phyloP scores from a whole-genome alignment of 1,140 invertebrate genomes.

The Theocolax elegans region DNA sequence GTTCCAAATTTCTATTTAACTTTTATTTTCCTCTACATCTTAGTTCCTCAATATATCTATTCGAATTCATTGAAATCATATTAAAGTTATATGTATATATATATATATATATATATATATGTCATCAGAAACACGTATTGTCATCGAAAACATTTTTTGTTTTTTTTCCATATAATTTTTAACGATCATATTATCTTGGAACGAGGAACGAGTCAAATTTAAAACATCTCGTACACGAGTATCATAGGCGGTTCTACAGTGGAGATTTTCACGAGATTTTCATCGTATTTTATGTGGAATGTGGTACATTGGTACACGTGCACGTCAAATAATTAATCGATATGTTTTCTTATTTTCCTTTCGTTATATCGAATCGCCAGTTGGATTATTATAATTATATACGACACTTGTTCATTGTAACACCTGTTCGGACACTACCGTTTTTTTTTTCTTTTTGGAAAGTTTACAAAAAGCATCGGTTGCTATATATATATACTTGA shows the following conservation, averaged over 20 bases:
- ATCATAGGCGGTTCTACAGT: constrained; percentile 25
- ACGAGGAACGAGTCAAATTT: constrained; percentile 1
- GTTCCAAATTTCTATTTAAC: constrained; percentile 22
- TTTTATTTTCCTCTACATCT: neutral
- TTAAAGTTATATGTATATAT: too few relatives aligned
- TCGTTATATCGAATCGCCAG: neutral
- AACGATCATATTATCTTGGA: too few relatives aligned
- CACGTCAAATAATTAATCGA: constrained; percentile 21
- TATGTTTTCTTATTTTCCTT: neutral
- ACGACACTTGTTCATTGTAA: constrained; percentile 18
- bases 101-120: too few relatives aligned
- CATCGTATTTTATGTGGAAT: constrained; percentile 34
- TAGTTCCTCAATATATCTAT: too few relatives aligned
- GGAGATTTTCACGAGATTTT: constrained; percentile 24
- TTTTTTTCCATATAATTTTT: too few relatives aligned
- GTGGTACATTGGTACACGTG: constrained; percentile 35
- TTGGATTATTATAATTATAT: neutral
- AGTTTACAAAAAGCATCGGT: constrained; percentile 37
- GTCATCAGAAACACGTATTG: too few relatives aligned
- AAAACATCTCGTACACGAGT: constrained; percentile 38
- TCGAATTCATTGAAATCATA: too few relatives aligned
- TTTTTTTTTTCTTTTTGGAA: constrained; percentile 19
- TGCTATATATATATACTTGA: too few relatives aligned
- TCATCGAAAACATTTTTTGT: too few relatives aligned
- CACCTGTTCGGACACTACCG: constrained; percentile 24